Base-by-base conservation (phyloP, 2,113 vertebrate genomes). In the Amphiprion ocellaris region DNA sequence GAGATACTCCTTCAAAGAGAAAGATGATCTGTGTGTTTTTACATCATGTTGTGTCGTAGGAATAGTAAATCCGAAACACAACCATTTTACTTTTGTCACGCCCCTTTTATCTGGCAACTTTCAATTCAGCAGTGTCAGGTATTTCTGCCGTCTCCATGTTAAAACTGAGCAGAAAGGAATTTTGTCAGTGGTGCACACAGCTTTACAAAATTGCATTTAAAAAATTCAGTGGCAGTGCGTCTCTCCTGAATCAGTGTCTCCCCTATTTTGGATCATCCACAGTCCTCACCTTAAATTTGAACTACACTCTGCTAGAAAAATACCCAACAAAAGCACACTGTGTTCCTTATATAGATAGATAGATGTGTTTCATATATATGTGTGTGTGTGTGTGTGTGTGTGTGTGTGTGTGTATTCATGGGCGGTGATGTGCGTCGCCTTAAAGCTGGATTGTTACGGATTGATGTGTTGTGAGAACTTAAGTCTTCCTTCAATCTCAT, bases 1-100 rank as follows among this genome's bases (percentile, higher is more conserved):
- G 39, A 56, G 61, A 74, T 39, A 39, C 37, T 56, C 11, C 64
- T 65, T 74, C 68, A 68, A 61, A 75, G 33, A 39, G 41, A 59
- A 28, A 49, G 37, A 4, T 28, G 12, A 54, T 58, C 10, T 6
- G 17, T 26, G 28, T 14, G 52, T 47, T 19, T 55, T 66, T 70
- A 37, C 41, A 21, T 77, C 53, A 30, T 68, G n/a, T 52, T 53
- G 50, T 63, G 39, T 37, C 10, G 17, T 16, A 10, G 5, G 17
- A 54, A 41, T 62, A 60, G 56, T 46, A 46, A 68, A 60, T 7
- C 6, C 12, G 0, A 33, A 72, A 55, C 10, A 8, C 33, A 41
- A 53, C 33, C 26, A 23, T 17, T 55, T 26, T 30, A 17, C 23
- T 56, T 64, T 21, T 11, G 28, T 47, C 16, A 21, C 33, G 6